These are phyloP conservation scores for Sula dactylatra DNA, from an alignment of 2,113 vertebrate species.

Conservation along the genomic window DNA sequence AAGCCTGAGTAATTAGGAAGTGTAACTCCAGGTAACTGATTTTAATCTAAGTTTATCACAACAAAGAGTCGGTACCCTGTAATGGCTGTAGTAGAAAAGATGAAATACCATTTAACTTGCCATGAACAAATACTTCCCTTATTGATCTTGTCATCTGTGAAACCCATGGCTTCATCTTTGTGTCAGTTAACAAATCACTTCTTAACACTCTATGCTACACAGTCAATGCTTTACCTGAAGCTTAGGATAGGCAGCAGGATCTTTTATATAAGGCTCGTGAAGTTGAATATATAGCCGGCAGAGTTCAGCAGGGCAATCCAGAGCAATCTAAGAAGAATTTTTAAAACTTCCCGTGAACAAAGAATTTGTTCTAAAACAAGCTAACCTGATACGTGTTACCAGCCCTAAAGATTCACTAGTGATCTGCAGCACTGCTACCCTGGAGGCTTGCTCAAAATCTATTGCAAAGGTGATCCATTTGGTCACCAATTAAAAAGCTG, in stretches of 20 bases:
- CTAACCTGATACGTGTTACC: not conserved
- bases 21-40: not conserved
- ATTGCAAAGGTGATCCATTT: not conserved
- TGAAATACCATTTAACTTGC: not conserved
- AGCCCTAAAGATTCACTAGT: not conserved
- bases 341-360: not conserved
- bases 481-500: not conserved
- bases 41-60: not conserved
- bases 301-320: slow-evolving; percentile 86
- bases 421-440: not conserved
- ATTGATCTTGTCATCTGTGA: not conserved
- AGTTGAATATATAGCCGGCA: slow-evolving; percentile 82
- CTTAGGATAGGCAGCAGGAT: slow-evolving; percentile 89
- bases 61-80: not conserved
- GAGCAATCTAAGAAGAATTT: slow-evolving; percentile 76
- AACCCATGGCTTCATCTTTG: not conserved
- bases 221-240: slow-evolving; percentile 80
- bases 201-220: not conserved
- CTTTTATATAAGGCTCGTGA: slow-evolving; percentile 92
- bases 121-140: not conserved
- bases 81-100: not conserved
- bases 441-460: not conserved
- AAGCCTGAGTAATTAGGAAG: not conserved
- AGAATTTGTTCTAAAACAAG: not conserved
- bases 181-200: not conserved